Conservation (phyloP, 2,113 vertebrate species). For the Ondatra zibethicus region DNA sequence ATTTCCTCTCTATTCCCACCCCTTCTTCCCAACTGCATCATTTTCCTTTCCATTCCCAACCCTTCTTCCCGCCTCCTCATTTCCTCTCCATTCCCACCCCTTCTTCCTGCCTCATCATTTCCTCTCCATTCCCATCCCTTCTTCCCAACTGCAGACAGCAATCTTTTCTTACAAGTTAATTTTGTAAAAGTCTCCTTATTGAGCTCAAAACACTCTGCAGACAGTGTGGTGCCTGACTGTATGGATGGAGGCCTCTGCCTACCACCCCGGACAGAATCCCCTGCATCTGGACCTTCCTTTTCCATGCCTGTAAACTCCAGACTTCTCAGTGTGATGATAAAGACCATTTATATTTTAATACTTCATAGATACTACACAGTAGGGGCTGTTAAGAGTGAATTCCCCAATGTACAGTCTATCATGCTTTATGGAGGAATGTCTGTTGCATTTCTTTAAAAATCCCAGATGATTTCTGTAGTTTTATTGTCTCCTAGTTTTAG, state of each 20-base stretch:
- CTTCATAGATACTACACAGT: neutral
- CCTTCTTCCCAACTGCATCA: neutral
- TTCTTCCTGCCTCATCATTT: neutral
- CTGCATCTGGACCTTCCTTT: neutral
- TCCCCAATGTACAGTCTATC: neutral
- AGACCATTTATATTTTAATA: neutral
- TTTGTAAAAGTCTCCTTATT: neutral
- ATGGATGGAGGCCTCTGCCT: neutral
- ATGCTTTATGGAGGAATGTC: constrained; percentile 29
- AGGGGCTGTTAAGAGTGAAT: neutral
- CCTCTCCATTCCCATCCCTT: neutral
- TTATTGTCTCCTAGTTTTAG: neutral
- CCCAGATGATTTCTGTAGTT: neutral
- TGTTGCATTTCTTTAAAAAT: constrained; percentile 32
- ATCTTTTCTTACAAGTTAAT: neutral
- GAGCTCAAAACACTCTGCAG: neutral
- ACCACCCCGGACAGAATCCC: neutral
- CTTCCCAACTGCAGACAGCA: neutral
- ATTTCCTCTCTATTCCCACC: neutral
- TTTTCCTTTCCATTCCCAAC: neutral
- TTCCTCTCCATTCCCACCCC: neutral
- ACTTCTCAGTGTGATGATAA: neutral
- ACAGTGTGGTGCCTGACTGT: neutral
- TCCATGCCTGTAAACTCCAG: neutral
- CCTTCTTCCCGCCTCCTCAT: neutral